A percentile compares a stretch with the other conserved stretches of the same genome.
phyloP scores from a whole-genome alignment of 2,888 invertebrate genomes.

The Schizaphis graminum region DNA sequence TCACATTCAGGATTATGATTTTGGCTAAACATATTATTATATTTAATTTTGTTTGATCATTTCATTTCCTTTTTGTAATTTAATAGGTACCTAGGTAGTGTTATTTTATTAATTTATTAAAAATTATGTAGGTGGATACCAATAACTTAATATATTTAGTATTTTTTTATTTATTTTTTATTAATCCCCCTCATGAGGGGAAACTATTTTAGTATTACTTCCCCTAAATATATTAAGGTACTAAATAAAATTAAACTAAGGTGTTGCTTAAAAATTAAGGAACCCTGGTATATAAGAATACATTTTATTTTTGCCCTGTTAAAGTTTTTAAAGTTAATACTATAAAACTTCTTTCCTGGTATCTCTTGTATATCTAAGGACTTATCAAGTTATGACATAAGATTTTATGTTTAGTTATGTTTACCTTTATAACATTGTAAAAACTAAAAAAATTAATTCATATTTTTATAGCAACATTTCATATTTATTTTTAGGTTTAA shows the following conservation, averaged over 20 bases:
- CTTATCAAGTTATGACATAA: neutral
- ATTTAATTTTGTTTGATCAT: neutral
- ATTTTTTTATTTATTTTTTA: neutral
- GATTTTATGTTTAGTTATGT: neutral
- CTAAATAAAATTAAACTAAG: too few relatives aligned
- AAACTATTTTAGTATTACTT: too few relatives aligned
- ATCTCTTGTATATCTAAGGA: neutral
- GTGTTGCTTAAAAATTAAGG: neutral
- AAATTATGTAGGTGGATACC: neutral
- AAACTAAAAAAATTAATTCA: neutral
- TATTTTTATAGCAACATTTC: neutral
- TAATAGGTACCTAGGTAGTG: neutral
- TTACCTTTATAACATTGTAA: neutral
- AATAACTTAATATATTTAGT: neutral
- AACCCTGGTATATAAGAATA: neutral
- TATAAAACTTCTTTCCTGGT: too few relatives aligned
- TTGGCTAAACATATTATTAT: neutral
- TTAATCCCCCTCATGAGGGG: neutral
- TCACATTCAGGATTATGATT: too few relatives aligned
- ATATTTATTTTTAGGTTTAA: constrained; percentile 19
- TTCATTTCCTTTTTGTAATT: neutral
- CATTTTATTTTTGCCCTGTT: neutral
- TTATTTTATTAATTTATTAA: neutral
- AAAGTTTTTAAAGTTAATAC: neutral
- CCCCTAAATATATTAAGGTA: too few relatives aligned